Evolutionary conservation across 1,140 invertebrate genomes (phyloP), one percentile per base, ranked within the genome.

Genomic region (Drosophila jambulina): DNA sequence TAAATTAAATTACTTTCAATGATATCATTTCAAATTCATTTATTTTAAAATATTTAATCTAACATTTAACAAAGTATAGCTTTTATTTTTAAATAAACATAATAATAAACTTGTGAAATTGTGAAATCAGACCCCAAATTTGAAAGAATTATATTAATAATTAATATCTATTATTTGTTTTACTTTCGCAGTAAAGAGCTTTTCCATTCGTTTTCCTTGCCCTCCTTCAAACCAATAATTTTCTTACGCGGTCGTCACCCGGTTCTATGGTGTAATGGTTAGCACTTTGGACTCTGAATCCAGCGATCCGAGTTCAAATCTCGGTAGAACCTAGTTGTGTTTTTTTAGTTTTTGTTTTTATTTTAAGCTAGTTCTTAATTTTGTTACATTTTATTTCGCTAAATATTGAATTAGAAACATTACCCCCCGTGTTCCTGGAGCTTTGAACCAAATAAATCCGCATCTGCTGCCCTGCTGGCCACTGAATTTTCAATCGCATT

Each of bases 221-320:
- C n/a, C 8, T 42, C 13, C 13, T 49, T 42, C 29, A 63, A 42
- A 10, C 1, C 27, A 32, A 3, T n/a, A 25, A 48, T 29, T 71
- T 67, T 68, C 36, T 12, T 3, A 12, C 3, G 1, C 5, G 25
- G 2, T 7, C 3, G 4, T 12, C 69, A 72, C 13, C 69, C 10
- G 92, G 92, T 96, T 95, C 95, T 95, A 96, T 97, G 96, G 96
- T 97, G 96, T 97, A 97, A 96, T 96, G 96, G 96, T 96, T 95
- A 97, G 96, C 96, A 97, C 96, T 97, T 95, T 96, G 96, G 96
- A 97, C 96, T 97, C 94, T 97, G 96, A 97, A 96, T 97, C 96
- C 96, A 96, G 96, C 96, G 96, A 97, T 96, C 95, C 95, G 95
- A 96, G 96, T 96, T 96, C 95, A 95, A 96, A 95, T 96, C 95